Evolutionary conservation across 2,888 invertebrate species (phyloP).

Genomic region (Onchidella celtica): DNA sequence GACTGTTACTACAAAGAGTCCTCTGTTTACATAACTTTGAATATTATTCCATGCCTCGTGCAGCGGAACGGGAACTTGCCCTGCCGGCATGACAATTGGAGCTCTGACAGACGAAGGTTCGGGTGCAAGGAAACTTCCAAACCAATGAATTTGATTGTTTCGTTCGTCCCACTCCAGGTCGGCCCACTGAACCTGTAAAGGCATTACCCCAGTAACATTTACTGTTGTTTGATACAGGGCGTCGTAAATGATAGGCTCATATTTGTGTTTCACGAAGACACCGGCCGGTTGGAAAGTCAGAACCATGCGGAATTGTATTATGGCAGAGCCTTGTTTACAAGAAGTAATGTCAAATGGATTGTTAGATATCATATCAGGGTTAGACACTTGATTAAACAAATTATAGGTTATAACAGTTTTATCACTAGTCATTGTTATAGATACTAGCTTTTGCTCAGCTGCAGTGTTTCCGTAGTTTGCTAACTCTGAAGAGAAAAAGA

Average conservation of each 20-base stretch:
- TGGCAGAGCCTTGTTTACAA: not conserved
- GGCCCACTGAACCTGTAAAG: constrained; percentile 2
- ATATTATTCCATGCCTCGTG: not conserved
- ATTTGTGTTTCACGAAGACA: not conserved
- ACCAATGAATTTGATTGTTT: constrained; percentile 6
- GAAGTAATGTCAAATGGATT: constrained; percentile 1
- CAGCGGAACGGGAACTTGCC: not conserved
- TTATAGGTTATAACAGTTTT: not conserved
- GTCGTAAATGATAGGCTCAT: not conserved
- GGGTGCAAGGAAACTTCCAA: not conserved
- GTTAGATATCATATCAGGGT: not conserved
- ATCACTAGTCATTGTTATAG: not conserved
- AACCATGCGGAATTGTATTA: not conserved
- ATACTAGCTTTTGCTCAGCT: not conserved
- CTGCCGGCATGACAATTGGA: not conserved
- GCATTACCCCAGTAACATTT: not conserved
- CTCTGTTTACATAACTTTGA: not conserved
- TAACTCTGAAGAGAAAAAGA: not conserved
- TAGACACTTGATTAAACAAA: constrained; percentile 3
- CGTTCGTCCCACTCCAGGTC: not conserved
- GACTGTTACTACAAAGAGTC: not conserved
- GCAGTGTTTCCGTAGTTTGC: not conserved
- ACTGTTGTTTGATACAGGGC: not conserved
- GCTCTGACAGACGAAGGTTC: not conserved
- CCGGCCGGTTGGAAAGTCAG: not conserved